These are phyloP conservation scores for Copsychus sechellarum DNA, from an alignment of 2,113 vertebrate species.

Conservation along the genomic window DNA sequence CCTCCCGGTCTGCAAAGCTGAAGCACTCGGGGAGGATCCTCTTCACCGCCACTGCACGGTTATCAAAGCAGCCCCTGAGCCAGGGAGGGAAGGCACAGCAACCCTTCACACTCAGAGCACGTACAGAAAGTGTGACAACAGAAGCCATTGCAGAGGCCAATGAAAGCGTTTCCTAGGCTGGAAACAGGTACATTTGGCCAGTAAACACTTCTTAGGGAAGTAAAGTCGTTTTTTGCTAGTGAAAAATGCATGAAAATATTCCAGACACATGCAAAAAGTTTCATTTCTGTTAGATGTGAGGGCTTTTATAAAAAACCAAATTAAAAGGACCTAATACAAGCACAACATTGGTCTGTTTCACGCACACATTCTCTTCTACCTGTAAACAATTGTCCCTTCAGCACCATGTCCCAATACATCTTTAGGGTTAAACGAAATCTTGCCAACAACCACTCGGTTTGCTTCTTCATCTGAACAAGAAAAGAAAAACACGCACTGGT, in stretches of 20 bases:
- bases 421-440: slow-evolving; percentile 90
- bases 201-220: background rate
- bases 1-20: slow-evolving; percentile 95
- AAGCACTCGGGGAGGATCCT: slow-evolving; percentile 97
- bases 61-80: slow-evolving; percentile 91
- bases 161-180: background rate
- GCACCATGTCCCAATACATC: slow-evolving; percentile 93
- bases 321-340: background rate
- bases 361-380: slow-evolving; percentile 65
- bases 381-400: slow-evolving; percentile 97
- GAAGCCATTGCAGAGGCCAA: background rate
- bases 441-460: slow-evolving; percentile 84
- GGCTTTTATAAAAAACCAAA: background rate
- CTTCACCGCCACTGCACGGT: slow-evolving; percentile 91
- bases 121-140: background rate
- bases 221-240: background rate
- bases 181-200: background rate
- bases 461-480: slow-evolving; percentile 80
- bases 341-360: background rate
- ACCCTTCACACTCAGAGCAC: rapidly evolving
- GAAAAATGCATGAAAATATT: background rate
- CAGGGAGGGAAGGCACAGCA: background rate
- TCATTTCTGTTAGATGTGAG: background rate
- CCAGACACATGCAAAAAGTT: background rate
- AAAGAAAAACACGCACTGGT: background rate